Evolutionary conservation across 2,888 invertebrate species (phyloP), one percentile per base, ranked within the genome.

Genomic region (Noctua janthina): DNA sequence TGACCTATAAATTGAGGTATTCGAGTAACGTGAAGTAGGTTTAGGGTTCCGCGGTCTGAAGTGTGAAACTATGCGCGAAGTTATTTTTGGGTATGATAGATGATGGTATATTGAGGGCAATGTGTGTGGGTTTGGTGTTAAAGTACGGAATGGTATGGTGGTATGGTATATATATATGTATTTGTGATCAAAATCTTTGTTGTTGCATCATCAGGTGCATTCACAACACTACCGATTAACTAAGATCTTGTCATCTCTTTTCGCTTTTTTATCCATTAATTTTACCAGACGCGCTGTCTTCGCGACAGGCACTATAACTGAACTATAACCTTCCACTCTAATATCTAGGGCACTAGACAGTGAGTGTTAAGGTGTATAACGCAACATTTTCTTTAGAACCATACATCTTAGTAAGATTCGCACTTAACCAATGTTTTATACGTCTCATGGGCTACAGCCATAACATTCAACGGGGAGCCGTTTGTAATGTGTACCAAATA

Each of bases 1-100:
- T 85, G 81, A 73, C 75, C 87, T 64, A 91, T 91, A 91, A 91
- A 91, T 91, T 84, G 86, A 78, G 78, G 78, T 83, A 85, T 86
- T 82, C 73, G 76, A 72, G 74, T 43, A 81, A 82, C 81, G 84
- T 83, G 80, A 86, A 83, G 86, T 87, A 70, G 67, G 74, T 73
- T 74, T 76, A 51, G 86, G 78, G 83, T 76, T 35, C 86, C 56
- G 71, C 20, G 56, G 78, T 74, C 39, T 77, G 75, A 79, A 77
- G 73, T 72, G 74, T 76, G 82, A 79, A 83, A 88, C 74, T 80
- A 80, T 80, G 11, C 17, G 56, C 6, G 11, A 75, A 74, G 74
- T 77, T 87, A 76, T 79, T 87, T 76, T 6, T 35, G 15, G 23
- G 49, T 74, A 68, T 62, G 69, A 62, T 76, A 56, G 23, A 66